Percentiles rank a stretch among this genome's conserved stretches.
Conservation (phyloP, 37 sponge, comb jelly and placozoan species). For the Bolinopsis microptera region DNA sequence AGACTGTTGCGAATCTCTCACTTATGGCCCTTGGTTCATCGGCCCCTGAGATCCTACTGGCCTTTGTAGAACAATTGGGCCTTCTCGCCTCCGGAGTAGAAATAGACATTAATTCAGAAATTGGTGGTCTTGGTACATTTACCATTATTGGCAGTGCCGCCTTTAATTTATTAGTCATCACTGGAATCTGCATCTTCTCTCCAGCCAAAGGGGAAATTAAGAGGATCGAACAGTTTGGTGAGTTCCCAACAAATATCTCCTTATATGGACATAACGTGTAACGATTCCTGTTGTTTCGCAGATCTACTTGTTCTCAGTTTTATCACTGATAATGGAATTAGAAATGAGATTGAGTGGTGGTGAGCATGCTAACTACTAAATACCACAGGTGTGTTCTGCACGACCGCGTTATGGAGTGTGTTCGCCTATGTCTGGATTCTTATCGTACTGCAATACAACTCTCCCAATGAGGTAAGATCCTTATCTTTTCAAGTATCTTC, state of each 20-base stretch:
- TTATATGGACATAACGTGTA: too few species aligned
- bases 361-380: too few species aligned
- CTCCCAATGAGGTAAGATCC: conserved; percentile 36
- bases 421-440: conserved; percentile 78
- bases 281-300: too few species aligned
- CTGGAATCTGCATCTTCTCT: conserved; percentile 70
- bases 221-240: conserved; percentile 68
- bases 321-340: too few species aligned
- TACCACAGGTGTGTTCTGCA: conserved; percentile 68
- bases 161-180: conserved; percentile 75
- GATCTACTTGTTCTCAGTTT: too few species aligned
- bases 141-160: conserved; percentile 80
- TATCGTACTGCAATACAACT: conserved; percentile 67
- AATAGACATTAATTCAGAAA: neutral
- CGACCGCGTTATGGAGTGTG: conserved; percentile 70
- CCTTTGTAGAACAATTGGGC: conserved; percentile 65
- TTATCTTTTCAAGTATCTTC: neutral
- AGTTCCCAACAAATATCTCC: too few species aligned
- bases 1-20: conserved; percentile 77
- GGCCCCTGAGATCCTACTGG: conserved; percentile 76
- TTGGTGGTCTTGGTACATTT: conserved; percentile 68
- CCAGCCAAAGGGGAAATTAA: conserved; percentile 65
- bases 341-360: too few species aligned
- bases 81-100: conserved; percentile 19
- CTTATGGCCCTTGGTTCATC: conserved; percentile 78